phyloP scores from a whole-genome alignment of 2,113 vertebrate genomes.

The Calypte anna region DNA sequence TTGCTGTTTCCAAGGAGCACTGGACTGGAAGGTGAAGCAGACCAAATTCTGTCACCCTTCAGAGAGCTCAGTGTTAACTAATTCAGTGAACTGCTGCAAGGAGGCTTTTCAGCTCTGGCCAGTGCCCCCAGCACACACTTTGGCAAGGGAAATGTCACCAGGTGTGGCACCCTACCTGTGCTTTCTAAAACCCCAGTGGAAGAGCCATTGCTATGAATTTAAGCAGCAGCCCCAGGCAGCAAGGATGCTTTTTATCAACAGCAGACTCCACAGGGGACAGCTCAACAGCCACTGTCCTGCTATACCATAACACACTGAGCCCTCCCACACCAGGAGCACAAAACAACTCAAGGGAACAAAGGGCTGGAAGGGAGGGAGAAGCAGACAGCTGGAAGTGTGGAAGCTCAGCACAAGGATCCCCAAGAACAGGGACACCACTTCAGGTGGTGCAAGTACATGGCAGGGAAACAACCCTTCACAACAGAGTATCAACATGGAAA shows the following conservation, averaged over 20 bases:
- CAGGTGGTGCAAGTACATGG: not conserved
- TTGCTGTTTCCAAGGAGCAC: not conserved
- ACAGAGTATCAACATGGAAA: not conserved
- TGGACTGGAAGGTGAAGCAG: not conserved
- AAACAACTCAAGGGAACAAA: not conserved
- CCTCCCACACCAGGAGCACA: not conserved
- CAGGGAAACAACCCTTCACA: not conserved
- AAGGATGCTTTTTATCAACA: not conserved
- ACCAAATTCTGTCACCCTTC: not conserved
- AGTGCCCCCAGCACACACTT: not conserved
- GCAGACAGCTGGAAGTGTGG: not conserved
- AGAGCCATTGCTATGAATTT: not conserved
- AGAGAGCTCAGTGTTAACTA: not conserved
- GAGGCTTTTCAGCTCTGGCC: not conserved
- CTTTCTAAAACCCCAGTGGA: not conserved
- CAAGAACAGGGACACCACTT: not conserved
- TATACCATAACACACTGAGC: rapidly evolving
- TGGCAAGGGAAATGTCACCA: not conserved
- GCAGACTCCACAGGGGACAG: not conserved
- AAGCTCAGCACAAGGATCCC: not conserved
- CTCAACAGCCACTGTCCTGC: not conserved
- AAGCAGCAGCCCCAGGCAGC: not conserved
- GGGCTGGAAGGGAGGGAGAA: not conserved
- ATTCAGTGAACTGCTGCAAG: not conserved
- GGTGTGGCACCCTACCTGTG: not conserved